phyloP scores from a whole-genome alignment of 2,113 vertebrate genomes.

The Poeciliopsis turrubarensis region DNA sequence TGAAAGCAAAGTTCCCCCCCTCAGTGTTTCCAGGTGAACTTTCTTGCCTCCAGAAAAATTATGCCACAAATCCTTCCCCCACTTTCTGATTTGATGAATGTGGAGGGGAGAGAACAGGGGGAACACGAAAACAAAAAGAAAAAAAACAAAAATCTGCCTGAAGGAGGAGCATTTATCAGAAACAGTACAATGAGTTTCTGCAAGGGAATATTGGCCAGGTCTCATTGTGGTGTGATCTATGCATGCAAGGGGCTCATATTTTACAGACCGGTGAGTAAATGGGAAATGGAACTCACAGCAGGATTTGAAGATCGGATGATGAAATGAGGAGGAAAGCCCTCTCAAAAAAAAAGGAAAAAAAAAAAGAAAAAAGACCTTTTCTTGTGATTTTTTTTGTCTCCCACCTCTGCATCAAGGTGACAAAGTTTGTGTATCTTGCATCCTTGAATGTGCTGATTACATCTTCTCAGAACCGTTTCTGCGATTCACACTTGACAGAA shows the following conservation, averaged over 20 bases:
- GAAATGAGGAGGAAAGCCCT: conserved; percentile 64
- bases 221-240: conserved; percentile 16
- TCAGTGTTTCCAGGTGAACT: conserved; percentile 13
- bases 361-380: no score
- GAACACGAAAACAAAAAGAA: neutral
- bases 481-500: neutral
- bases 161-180: conserved; percentile 8
- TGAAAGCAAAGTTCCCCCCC: conserved; percentile 27
- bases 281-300: conserved; percentile 31
- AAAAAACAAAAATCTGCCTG: neutral
- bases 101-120: conserved; percentile 5
- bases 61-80: conserved; percentile 16
- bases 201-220: conserved; percentile 17
- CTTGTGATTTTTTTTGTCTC: neutral
- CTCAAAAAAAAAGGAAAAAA: conserved; percentile 1
- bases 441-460: conserved; percentile 24
- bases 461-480: conserved; percentile 16
- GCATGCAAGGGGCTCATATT: conserved; percentile 27
- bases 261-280: conserved; percentile 40
- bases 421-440: conserved; percentile 5
- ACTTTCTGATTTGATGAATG: conserved; percentile 24
- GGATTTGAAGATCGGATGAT: conserved; percentile 66
- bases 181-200: no score
- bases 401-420: conserved; percentile 30
- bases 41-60: conserved; percentile 18